Evolutionary conservation across 1,140 invertebrate genomes (phyloP), one percentile per base, ranked within the genome.

Genomic region (Leptinotarsa texana): DNA sequence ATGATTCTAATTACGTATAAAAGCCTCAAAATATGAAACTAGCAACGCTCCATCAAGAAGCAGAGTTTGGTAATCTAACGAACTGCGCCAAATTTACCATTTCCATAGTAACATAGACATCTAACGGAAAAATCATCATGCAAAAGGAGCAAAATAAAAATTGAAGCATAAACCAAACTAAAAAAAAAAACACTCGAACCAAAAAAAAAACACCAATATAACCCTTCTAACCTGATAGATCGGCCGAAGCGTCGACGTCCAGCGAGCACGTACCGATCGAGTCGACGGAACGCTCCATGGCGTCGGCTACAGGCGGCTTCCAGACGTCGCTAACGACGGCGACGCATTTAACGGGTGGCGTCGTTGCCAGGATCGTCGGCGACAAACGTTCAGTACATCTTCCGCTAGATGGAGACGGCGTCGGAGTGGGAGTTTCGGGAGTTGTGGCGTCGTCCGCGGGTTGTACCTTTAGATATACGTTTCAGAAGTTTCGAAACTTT

Each of bases 211-310:
- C 49, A 61, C 18, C 51, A 49, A 18, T 13, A 15, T 13, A 49
- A 42, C n/a, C 22, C 22, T 21, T 63, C 67, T 67, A 69, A 74
- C 93, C 93, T 93, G 92, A 93, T 85, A 91, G 90, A 11, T 75
- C 49, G 83, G 92, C 93, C 77, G 91, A 84, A 49, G 90, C 91
- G 82, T 94, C 93, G 83, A 93, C 91, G 86, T 94, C 93, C 80
- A 95, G 86, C 47, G 93, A 94, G 87, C 93, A 95, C 85, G 92
- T 93, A 75, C 93, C 93, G 77, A 95, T 95, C 4, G 91, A 92
- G 80, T 92, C 91, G 80, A 91, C 88, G 15, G 90, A 91, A 80
- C 89, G 88, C 85, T 92, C 91, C 90, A 92, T 91, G 62, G 51
- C 63, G 42, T 47, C 61, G 8, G n/a, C 15, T 17, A 57, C 18